These are phyloP conservation scores for Choristoneura fumiferana DNA, from an alignment of 1,140 invertebrate genomes.

Conservation along the genomic window DNA sequence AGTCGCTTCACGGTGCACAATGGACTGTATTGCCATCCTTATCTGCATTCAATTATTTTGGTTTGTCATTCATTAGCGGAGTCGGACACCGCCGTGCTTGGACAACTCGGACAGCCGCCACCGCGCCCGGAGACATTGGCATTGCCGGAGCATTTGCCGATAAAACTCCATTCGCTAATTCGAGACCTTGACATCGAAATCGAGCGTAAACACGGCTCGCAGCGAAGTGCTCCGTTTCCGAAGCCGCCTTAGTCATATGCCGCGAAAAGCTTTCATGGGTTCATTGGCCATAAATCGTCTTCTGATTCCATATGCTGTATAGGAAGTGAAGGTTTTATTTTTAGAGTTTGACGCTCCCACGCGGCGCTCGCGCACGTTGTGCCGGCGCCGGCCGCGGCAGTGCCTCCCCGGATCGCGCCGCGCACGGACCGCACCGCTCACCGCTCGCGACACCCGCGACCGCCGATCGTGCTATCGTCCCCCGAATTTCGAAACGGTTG, in stretches of 20 bases:
- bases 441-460: constrained; percentile 21
- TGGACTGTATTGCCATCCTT: constrained; percentile 4
- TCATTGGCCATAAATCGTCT: constrained; percentile 73
- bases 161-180: constrained; percentile 3
- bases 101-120: background rate
- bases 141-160: background rate
- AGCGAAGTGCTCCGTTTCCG: background rate
- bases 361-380: constrained; percentile 36
- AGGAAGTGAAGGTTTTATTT: constrained; percentile 70
- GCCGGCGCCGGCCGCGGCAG: constrained; percentile 34
- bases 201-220: constrained; percentile 14
- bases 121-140: background rate
- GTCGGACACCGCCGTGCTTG: background rate
- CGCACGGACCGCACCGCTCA: constrained; percentile 34
- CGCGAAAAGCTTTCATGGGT: constrained; percentile 63
- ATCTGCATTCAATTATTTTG: background rate
- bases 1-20: no score
- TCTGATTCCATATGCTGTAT: constrained; percentile 54
- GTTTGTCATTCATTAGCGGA: no score
- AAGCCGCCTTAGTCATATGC: constrained; percentile 35
- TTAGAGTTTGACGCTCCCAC: constrained; percentile 55
- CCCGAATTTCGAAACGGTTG: constrained; percentile 39
- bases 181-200: constrained; percentile 15
- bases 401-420: constrained; percentile 39
- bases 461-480: constrained; percentile 38